Evolutionary conservation across 2,888 invertebrate species (phyloP), one percentile per base, ranked within the genome.

Genomic region (Tenthredo mesomela): DNA sequence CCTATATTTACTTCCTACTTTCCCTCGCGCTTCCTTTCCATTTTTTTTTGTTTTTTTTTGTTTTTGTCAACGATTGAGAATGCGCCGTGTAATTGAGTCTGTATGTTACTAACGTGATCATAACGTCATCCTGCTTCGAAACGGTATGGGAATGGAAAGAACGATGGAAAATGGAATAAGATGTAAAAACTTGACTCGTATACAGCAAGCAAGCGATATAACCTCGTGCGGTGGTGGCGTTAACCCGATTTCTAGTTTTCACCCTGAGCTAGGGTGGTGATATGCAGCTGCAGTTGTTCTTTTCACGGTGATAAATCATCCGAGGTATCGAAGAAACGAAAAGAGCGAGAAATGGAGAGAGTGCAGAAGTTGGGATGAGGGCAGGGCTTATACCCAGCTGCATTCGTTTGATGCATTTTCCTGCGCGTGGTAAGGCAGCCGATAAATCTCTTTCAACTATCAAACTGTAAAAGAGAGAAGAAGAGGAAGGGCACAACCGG

Each of bases 401-500:
- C 77, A 50, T 77, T 77, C 77, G 77, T 77, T 77, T 77, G 77
- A 77, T 77, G 77, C 54, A 77, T 77, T 54, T 33, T 77, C 7
- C 77, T 7, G n/a, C 47, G 33, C 77, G 71, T 29, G 29, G 29
- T 54, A 18, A 37, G 54, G 50, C 9, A 54, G 77, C 50, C 54
- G 77, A 77, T 77, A 77, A 77, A 77, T 77, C 54, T 77, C 77
- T 77, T 54, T 77, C 77, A 77, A 77, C 77, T 77, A 77, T 77
- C 54, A 33, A 77, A 77, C 77, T 77, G 77, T 50, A 50, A 84
- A 85, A 75, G 58, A 58, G 58, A 71, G 77, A 61, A 84, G 77
- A 85, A 82, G 84, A 47, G 7, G 80, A 40, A 43, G 9, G 47
- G n/a, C n/a, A 85, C 47, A 83, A 25, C 33, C 77, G 65, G 58